A percentile compares a stretch with the other conserved stretches of the same genome.
These are phyloP conservation scores for Neotoma lepida DNA, from an alignment of 2,113 vertebrate species.

Conservation along the genomic window DNA sequence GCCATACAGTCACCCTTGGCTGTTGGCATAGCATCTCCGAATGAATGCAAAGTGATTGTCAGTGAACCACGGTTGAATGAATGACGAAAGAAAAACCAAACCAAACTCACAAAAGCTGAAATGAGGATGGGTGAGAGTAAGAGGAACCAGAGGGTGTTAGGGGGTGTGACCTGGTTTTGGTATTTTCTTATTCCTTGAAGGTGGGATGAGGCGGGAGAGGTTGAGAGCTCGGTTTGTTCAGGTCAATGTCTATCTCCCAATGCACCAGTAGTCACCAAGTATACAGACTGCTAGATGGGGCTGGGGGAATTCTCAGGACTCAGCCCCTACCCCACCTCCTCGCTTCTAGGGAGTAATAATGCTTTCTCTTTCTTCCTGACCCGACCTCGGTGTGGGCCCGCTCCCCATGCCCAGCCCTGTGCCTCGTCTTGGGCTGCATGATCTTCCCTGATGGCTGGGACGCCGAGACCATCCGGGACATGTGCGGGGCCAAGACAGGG, in stretches of 20 bases:
- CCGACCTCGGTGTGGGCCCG: neutral
- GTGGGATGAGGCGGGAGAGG: neutral
- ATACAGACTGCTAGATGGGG: neutral
- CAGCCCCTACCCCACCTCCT: neutral
- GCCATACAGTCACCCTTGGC: accelerated
- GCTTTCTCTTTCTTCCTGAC: slow-evolving; percentile 51
- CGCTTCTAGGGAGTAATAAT: neutral
- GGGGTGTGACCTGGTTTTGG: neutral
- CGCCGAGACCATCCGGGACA: slow-evolving; percentile 93
- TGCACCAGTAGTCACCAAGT: neutral
- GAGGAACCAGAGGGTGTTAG: neutral
- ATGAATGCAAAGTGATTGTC: neutral
- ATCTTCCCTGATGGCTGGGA: slow-evolving; percentile 97
- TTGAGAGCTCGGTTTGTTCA: neutral
- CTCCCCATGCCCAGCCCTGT: slow-evolving; percentile 87
- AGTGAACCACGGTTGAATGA: neutral
- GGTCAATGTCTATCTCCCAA: neutral
- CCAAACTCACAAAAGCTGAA: neutral
- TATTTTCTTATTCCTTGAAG: neutral
- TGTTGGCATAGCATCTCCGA: neutral
- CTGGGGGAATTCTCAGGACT: neutral
- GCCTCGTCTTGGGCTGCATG: slow-evolving; percentile 94
- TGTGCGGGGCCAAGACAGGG: slow-evolving; percentile 94
- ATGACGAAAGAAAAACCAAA: neutral
- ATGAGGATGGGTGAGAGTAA: neutral